phyloP scores from a whole-genome alignment of 2,888 invertebrate species.

The Aproaerema taeniolella region DNA sequence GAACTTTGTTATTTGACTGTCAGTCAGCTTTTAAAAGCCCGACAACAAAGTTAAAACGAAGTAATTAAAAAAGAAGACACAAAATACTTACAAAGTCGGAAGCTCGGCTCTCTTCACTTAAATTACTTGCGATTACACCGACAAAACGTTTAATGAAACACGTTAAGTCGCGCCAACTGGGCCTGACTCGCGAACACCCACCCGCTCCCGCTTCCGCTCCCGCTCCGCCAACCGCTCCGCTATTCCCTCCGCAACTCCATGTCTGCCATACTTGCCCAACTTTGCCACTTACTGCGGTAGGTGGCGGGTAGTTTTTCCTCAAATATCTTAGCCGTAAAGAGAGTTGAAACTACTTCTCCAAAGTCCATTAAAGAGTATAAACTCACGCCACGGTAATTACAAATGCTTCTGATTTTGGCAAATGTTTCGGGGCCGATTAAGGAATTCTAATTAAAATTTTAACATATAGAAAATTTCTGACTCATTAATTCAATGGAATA shows the following conservation, averaged over 20 bases:
- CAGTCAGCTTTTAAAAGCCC: constrained; percentile 74
- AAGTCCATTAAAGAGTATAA: constrained; percentile 75
- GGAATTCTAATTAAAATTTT: constrained; percentile 67
- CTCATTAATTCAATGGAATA: too few relatives aligned
- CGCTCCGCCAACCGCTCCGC: constrained; percentile 14
- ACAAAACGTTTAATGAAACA: constrained; percentile 77
- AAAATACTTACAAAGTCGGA: constrained; percentile 77
- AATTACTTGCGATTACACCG: constrained; percentile 77
- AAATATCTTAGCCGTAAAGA: constrained; percentile 75
- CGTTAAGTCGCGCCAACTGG: constrained; percentile 73
- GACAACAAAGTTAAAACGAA: constrained; percentile 76
- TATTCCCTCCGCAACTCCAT: constrained; percentile 28
- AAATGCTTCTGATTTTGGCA: constrained; percentile 66
- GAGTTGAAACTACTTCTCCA: constrained; percentile 72
- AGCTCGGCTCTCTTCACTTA: constrained; percentile 75
- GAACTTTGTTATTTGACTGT: constrained; percentile 75
- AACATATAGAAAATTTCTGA: too few relatives aligned
- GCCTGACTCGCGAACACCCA: constrained; percentile 38
- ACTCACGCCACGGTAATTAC: constrained; percentile 67
- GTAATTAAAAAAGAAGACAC: constrained; percentile 78
- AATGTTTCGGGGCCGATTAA: constrained; percentile 62
- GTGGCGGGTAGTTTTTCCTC: constrained; percentile 71
- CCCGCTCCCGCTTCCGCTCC: constrained; percentile 29
- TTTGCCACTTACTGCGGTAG: constrained; percentile 67
- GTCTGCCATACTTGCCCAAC: constrained; percentile 61